phyloP scores from a whole-genome alignment of 2,797 vertebrate genomes.

The Tauraco hartlaubi region DNA sequence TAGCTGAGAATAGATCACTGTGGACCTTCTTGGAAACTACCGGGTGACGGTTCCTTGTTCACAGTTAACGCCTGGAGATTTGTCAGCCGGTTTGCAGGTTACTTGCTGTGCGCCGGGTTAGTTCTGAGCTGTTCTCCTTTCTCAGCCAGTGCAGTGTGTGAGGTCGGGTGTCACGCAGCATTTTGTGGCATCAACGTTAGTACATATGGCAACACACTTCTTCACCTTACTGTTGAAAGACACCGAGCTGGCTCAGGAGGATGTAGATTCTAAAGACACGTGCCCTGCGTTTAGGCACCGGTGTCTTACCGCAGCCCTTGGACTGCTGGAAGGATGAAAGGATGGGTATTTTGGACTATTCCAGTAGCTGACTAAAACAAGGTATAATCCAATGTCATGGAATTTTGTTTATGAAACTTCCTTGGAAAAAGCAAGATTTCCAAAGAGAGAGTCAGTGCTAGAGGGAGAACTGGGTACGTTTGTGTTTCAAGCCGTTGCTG shows the following conservation, averaged over 20 bases:
- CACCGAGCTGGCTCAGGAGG: neutral
- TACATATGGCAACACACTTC: neutral
- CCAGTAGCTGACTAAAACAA: neutral
- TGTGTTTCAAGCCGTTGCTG: neutral
- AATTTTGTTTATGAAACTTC: neutral
- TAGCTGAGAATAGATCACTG: neutral
- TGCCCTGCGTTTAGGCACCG: neutral
- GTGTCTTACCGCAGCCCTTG: neutral
- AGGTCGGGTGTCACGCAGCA: neutral
- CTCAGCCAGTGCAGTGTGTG: fast-evolving
- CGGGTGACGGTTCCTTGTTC: neutral
- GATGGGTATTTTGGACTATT: neutral
- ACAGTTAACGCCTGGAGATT: neutral
- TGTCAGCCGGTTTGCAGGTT: fast-evolving
- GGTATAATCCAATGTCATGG: neutral
- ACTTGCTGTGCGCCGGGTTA: neutral
- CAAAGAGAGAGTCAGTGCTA: neutral
- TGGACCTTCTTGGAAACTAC: neutral
- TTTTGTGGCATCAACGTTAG: fast-evolving
- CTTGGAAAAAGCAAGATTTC: neutral
- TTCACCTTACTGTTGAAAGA: neutral
- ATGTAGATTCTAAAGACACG: neutral
- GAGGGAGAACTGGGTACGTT: neutral
- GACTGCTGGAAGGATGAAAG: neutral
- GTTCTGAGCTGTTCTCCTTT: neutral